Evolutionary conservation across 1,140 invertebrate species (phyloP).

Genomic region (Meloidogyne hapla): DNA sequence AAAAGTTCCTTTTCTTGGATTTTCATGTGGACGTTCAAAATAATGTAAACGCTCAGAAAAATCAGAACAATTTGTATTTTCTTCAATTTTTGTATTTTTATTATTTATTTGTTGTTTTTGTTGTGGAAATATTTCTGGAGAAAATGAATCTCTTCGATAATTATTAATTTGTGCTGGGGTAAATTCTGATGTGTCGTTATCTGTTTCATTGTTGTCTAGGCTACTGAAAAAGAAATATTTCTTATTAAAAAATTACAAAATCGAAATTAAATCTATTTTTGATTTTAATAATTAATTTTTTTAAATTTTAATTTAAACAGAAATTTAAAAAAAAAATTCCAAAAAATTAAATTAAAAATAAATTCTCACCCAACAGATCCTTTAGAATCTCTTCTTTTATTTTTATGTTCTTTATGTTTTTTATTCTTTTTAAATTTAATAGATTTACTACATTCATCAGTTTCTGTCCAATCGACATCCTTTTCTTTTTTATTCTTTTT

Average conservation of each 20-base stretch:
- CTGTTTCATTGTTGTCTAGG: neutral
- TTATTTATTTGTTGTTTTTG: neutral
- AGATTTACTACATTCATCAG: neutral
- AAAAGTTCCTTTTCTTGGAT: conserved; percentile 41
- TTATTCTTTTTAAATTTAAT: conserved; percentile 20
- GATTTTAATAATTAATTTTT: too few relatives aligned
- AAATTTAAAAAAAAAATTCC: too few relatives aligned
- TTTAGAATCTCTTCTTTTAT: conserved; percentile 24
- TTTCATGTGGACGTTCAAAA: conserved; percentile 22
- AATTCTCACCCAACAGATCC: neutral
- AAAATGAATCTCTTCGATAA: neutral
- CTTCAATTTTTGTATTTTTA: neutral
- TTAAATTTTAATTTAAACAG: too few relatives aligned
- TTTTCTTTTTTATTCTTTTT: conserved; percentile 31
- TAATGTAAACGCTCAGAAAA: conserved; percentile 16
- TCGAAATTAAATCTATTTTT: too few relatives aligned
- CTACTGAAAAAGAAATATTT: neutral
- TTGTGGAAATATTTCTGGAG: neutral
- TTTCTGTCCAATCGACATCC: conserved; percentile 30
- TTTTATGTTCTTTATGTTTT: conserved; percentile 21
- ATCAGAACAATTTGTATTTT: neutral
- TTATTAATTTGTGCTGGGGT: neutral
- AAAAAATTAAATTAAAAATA: neutral
- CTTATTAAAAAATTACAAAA: too few relatives aligned
- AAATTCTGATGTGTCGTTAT: neutral